These are phyloP conservation scores for Mimas tiliae DNA, from an alignment of 2,888 invertebrate genomes.

Conservation along the genomic window DNA sequence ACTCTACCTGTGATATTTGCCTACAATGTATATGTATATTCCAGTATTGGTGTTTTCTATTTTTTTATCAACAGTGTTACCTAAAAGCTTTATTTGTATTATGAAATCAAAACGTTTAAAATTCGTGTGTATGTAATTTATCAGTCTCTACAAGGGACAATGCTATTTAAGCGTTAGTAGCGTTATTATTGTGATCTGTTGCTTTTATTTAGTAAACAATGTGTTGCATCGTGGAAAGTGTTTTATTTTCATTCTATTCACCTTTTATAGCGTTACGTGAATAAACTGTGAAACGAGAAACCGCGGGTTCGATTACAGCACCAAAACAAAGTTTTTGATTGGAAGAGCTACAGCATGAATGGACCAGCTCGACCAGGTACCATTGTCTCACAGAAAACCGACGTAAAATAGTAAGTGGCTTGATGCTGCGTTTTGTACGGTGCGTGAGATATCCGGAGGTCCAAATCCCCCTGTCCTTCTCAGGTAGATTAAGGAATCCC, in stretches of 20 bases:
- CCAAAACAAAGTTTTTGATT: no score
- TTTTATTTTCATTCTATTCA: slow-evolving; percentile 42
- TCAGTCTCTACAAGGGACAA: neutral
- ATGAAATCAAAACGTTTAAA: neutral
- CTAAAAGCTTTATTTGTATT: neutral
- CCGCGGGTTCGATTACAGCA: no score
- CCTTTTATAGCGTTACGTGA: neutral
- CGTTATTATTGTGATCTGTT: slow-evolving; percentile 68
- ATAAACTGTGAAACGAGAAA: neutral
- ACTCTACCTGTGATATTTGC: no score
- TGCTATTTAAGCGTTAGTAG: slow-evolving; percentile 33
- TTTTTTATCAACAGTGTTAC: neutral
- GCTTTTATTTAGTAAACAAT: slow-evolving; percentile 61
- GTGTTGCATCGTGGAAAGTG: slow-evolving; percentile 60
- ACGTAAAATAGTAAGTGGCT: no score
- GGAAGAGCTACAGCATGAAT: no score
- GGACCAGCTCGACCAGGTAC: no score
- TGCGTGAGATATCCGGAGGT: no score
- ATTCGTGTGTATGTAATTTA: slow-evolving; percentile 2
- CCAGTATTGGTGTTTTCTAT: neutral
- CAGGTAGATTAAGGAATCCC: no score
- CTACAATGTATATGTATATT: no score
- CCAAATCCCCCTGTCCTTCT: no score
- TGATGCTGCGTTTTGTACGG: no score
- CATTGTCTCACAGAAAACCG: no score